Percentiles rank a stretch among this genome's conserved stretches.
phyloP scores from a whole-genome alignment of 2,113 vertebrate genomes.

The Geothlypis trichas region DNA sequence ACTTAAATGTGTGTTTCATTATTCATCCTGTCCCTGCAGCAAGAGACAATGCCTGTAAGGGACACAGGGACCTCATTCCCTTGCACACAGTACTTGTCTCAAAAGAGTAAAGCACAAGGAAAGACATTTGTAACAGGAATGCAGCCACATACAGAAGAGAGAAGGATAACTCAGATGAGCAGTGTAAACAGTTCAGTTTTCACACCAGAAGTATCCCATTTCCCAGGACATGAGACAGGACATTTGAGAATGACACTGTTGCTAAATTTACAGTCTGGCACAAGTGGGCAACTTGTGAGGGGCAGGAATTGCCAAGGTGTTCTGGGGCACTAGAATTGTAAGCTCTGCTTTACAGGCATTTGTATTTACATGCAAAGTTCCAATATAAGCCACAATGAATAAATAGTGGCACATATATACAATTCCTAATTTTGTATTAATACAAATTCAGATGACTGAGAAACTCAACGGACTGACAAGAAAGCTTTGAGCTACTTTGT shows the following conservation, averaged over 20 bases:
- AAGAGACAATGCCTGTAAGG: neutral
- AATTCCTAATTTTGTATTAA: neutral
- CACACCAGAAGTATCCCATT: neutral
- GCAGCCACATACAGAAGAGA: neutral
- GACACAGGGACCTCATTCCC: neutral
- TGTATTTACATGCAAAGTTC: neutral
- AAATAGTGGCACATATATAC: neutral
- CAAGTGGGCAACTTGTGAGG: neutral
- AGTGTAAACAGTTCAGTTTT: neutral
- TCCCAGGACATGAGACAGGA: neutral
- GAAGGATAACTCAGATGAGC: neutral
- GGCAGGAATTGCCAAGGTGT: neutral
- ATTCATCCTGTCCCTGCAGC: neutral
- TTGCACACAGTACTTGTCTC: neutral
- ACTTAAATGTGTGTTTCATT: neutral
- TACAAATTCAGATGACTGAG: neutral
- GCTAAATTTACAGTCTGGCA: neutral
- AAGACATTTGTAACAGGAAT: neutral
- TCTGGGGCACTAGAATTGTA: neutral
- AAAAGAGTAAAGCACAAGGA: neutral
- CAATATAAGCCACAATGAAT: neutral
- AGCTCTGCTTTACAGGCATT: neutral
- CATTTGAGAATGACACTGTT: accelerated
- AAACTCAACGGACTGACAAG: neutral
- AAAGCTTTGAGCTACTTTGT: neutral